Conservation (phyloP, 2,888 invertebrate genomes). For the Eristalis intricaria region DNA sequence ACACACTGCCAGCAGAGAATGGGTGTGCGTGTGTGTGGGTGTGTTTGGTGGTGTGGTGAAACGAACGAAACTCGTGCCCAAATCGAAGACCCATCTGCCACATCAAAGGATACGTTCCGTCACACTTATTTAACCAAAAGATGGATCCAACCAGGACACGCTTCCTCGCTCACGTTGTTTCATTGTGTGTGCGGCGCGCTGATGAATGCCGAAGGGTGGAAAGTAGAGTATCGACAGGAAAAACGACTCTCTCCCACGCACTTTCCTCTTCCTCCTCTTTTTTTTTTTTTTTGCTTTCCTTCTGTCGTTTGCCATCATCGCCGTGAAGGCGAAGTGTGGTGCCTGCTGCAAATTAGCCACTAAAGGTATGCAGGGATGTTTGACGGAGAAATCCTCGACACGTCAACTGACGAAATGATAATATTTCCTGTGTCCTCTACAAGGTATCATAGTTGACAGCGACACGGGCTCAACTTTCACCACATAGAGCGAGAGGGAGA, state of each 20-base stretch:
- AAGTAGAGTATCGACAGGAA: not conserved
- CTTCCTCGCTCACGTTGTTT: conserved; percentile 1
- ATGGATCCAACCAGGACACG: not conserved
- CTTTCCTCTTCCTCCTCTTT: not conserved
- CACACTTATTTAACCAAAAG: conserved; percentile 31
- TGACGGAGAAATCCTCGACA: conserved; percentile 24
- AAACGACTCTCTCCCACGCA: not conserved
- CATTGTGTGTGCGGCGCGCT: not conserved
- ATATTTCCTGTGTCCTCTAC: conserved; percentile 41
- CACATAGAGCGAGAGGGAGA: not conserved
- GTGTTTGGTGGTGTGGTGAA: no score
- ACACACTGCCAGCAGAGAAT: not conserved
- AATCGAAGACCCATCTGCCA: conserved; percentile 22
- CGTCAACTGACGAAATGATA: conserved; percentile 44
- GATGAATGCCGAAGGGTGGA: not conserved
- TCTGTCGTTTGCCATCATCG: not conserved
- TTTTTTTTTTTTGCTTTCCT: not conserved
- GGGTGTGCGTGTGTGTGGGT: not conserved
- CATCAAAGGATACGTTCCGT: conserved; percentile 43
- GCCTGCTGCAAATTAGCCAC: conserved; percentile 34
- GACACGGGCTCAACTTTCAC: conserved; percentile 6
- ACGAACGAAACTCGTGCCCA: not conserved
- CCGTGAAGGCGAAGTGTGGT: not conserved
- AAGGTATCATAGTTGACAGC: conserved; percentile 32
- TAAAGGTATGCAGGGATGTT: conserved; percentile 37